Evolutionary conservation across 2,888 invertebrate genomes (phyloP).

Genomic region (Terebella lapidaria): DNA sequence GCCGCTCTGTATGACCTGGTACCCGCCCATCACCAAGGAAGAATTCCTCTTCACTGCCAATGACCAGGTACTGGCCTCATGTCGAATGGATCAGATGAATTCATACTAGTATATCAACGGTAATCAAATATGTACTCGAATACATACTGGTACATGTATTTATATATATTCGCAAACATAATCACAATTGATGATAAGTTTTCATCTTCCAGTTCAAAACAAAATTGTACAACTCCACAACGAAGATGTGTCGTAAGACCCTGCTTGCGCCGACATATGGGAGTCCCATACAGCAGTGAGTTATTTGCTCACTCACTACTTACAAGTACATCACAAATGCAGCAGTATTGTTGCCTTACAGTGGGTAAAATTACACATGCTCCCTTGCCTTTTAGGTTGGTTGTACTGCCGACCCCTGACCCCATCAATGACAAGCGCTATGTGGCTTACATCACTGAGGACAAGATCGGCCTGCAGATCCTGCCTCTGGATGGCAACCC

Average conservation of each 20-base stretch:
- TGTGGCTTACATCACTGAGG: slow-evolving; percentile 63
- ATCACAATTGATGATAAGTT: background rate
- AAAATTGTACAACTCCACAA: slow-evolving; percentile 63
- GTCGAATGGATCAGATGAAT: no score
- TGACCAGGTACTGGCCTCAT: slow-evolving; percentile 54
- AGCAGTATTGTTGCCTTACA: no score
- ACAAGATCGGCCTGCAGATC: slow-evolving; percentile 66
- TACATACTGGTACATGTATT: background rate
- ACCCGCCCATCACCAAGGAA: slow-evolving; percentile 54
- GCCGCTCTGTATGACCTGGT: slow-evolving; percentile 59
- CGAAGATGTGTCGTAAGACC: slow-evolving; percentile 65
- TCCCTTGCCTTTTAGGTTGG: slow-evolving; percentile 29
- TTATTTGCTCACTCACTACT: no score
- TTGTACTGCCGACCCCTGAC: slow-evolving; percentile 37
- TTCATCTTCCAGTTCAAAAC: slow-evolving; percentile 62
- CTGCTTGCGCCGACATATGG: slow-evolving; percentile 68
- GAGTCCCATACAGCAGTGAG: slow-evolving; percentile 57
- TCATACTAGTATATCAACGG: no score
- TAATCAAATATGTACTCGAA: no score
- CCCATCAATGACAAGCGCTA: slow-evolving; percentile 52
- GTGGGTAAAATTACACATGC: no score
- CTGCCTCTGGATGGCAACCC: slow-evolving; percentile 73
- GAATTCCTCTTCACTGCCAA: slow-evolving; percentile 61
- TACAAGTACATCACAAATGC: no score
- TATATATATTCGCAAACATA: background rate